Percentiles rank a stretch among this genome's conserved stretches.
phyloP scores from a whole-genome alignment of 2,888 invertebrate species.

The Copidosoma aretas region DNA sequence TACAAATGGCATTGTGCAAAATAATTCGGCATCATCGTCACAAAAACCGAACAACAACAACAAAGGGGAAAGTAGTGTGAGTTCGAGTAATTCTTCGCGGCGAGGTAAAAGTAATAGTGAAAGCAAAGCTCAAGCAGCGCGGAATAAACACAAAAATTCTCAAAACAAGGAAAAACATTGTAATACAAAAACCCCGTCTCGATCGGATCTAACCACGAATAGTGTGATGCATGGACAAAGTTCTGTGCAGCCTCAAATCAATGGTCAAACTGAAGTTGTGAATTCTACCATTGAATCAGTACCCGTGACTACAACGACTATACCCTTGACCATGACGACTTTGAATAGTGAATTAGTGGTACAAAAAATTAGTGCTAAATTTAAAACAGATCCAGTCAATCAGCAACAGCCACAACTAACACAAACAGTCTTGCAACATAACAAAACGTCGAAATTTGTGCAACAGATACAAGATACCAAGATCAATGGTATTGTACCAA shows the following conservation, averaged over 20 bases:
- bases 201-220: constrained; percentile 60
- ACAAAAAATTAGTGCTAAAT: constrained; percentile 51
- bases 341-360: constrained; percentile 48
- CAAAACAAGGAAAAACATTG: constrained; percentile 61
- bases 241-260: constrained; percentile 48
- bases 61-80: constrained; percentile 60
- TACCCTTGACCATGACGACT: constrained; percentile 17
- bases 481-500: constrained; percentile 42
- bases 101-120: constrained; percentile 60
- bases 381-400: constrained; percentile 45
- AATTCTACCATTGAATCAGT: constrained; percentile 22
- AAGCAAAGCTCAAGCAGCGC: constrained; percentile 65
- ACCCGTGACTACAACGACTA: constrained; percentile 39
- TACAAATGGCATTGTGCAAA: constrained; percentile 47
- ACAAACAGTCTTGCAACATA: constrained; percentile 40
- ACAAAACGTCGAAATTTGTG: constrained; percentile 48
- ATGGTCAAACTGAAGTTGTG: constrained; percentile 52
- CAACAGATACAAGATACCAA: constrained; percentile 50
- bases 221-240: constrained; percentile 1
- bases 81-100: constrained; percentile 46
- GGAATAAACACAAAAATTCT: constrained; percentile 66
- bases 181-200: constrained; percentile 53
- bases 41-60: constrained; percentile 61
- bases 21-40: constrained; percentile 47
- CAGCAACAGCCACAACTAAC: constrained; percentile 42